These are phyloP conservation scores for Junonia oenone DNA, from an alignment of 2,888 invertebrate species.

Conservation along the genomic window DNA sequence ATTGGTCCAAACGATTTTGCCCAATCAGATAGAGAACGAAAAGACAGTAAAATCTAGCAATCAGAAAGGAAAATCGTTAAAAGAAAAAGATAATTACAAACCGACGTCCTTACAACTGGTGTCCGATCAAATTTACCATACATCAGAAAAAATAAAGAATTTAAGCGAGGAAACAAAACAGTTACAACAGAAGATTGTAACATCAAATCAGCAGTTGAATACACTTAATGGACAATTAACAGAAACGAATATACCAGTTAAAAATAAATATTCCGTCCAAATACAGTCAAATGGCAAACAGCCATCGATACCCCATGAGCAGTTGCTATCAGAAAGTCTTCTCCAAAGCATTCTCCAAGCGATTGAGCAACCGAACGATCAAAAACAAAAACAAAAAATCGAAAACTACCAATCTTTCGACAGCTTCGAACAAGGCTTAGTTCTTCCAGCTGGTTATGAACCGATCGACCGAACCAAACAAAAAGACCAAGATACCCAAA, in stretches of 20 bases:
- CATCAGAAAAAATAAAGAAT: slow-evolving; percentile 61
- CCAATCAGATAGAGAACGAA: slow-evolving; percentile 47
- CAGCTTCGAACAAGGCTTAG: slow-evolving; percentile 43
- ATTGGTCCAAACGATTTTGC: slow-evolving; percentile 47
- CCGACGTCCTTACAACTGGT: slow-evolving; percentile 50
- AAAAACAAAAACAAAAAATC: slow-evolving; percentile 5
- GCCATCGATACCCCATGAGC: slow-evolving; percentile 83
- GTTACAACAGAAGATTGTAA: slow-evolving; percentile 62
- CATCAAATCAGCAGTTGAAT: slow-evolving; percentile 49
- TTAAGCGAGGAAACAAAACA: slow-evolving; percentile 60
- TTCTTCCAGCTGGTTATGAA: slow-evolving; percentile 65
- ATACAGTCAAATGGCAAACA: slow-evolving; percentile 83
- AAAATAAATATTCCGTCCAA: slow-evolving; percentile 85
- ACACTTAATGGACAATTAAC: slow-evolving; percentile 37
- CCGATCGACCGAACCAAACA: slow-evolving; percentile 51
- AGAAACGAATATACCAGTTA: slow-evolving; percentile 63
- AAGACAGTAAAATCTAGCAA: slow-evolving; percentile 38
- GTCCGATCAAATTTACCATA: slow-evolving; percentile 60
- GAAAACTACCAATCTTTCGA: slow-evolving; percentile 31
- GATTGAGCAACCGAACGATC: slow-evolving; percentile 83
- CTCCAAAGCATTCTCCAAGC: slow-evolving; percentile 90
- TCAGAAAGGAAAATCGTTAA: slow-evolving; percentile 56
- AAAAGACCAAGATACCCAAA: slow-evolving; percentile 50
- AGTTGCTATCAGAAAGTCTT: slow-evolving; percentile 87
- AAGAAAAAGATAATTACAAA: slow-evolving; percentile 48